Evolutionary conservation across 1,140 invertebrate genomes (phyloP).

Genomic region (Zaprionus davidi): DNA sequence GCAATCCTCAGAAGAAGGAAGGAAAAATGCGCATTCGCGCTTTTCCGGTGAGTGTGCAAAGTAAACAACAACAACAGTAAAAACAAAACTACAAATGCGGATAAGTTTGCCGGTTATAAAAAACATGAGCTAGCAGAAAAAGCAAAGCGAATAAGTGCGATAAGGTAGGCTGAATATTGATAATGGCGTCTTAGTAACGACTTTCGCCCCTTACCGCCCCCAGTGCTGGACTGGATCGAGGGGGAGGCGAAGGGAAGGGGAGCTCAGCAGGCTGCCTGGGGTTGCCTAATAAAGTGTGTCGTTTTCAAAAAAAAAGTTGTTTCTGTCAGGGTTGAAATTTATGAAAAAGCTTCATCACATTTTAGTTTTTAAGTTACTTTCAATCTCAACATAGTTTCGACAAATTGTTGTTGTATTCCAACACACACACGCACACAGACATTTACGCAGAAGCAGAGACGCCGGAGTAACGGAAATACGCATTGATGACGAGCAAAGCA

Average conservation of each 20-base stretch:
- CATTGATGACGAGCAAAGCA: slow-evolving; percentile 32
- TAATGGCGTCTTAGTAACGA: not conserved
- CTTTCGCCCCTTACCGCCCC: not conserved
- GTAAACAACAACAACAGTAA: not conserved
- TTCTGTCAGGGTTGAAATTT: slow-evolving; percentile 45
- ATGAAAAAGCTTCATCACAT: slow-evolving; percentile 54
- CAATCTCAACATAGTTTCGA: slow-evolving; percentile 53
- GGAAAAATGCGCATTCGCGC: slow-evolving; percentile 98
- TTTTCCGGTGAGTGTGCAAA: slow-evolving; percentile 94
- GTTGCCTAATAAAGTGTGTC: slow-evolving; percentile 10
- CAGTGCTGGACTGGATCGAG: not conserved
- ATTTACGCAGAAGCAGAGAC: slow-evolving; percentile 53
- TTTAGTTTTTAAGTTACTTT: slow-evolving; percentile 70
- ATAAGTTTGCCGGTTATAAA: slow-evolving; percentile 12
- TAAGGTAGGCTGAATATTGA: slow-evolving; percentile 23
- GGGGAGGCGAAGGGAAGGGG: not conserved
- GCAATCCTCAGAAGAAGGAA: slow-evolving; percentile 90
- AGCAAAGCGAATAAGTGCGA: slow-evolving; percentile 16
- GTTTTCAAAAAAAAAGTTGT: not conserved
- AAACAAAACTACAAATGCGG: not conserved
- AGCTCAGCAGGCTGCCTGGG: slow-evolving; percentile 35
- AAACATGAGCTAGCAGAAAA: slow-evolving; percentile 46
- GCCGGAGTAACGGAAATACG: slow-evolving; percentile 25
- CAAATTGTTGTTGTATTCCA: slow-evolving; percentile 69
- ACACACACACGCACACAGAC: slow-evolving; percentile 44